Evolutionary conservation across 2,888 invertebrate genomes (phyloP).

Genomic region (Dolichopus griseipennis): DNA sequence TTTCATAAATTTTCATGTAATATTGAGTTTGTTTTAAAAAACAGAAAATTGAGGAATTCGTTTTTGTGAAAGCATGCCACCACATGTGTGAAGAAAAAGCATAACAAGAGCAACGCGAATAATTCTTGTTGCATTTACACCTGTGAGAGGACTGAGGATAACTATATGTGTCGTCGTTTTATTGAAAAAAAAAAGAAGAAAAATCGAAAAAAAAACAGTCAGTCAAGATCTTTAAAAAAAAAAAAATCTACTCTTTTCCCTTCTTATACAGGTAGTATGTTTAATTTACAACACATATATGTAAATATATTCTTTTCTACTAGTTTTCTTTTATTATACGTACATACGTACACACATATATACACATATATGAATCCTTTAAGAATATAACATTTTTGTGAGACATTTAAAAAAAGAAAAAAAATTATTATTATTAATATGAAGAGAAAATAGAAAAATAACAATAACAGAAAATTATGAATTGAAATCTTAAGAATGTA

Average conservation of each 20-base stretch:
- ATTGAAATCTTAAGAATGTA: background rate
- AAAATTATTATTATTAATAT: background rate
- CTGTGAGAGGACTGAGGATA: background rate
- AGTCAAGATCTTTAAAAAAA: too few relatives aligned
- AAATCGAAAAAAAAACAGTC: background rate
- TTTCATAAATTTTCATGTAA: too few relatives aligned
- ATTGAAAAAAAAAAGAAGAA: too few relatives aligned
- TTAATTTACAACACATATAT: too few relatives aligned
- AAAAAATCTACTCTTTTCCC: background rate
- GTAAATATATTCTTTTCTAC: too few relatives aligned
- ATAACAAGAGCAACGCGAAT: background rate
- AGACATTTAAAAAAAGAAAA: background rate
- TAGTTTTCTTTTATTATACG: too few relatives aligned
- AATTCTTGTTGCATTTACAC: slow-evolving; percentile 2
- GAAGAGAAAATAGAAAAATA: background rate
- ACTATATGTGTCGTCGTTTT: background rate
- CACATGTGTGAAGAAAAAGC: background rate
- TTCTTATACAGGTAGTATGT: background rate
- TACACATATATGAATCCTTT: too few relatives aligned
- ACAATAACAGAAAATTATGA: background rate
- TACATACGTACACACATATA: too few relatives aligned
- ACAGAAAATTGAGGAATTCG: background rate
- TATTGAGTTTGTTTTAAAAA: too few relatives aligned
- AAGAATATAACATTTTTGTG: background rate
- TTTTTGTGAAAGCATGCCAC: background rate